Percentiles rank a stretch among this genome's conserved stretches.
Evolutionary conservation across 1,140 invertebrate species (phyloP).

Genomic region (Drosophila busckii): DNA sequence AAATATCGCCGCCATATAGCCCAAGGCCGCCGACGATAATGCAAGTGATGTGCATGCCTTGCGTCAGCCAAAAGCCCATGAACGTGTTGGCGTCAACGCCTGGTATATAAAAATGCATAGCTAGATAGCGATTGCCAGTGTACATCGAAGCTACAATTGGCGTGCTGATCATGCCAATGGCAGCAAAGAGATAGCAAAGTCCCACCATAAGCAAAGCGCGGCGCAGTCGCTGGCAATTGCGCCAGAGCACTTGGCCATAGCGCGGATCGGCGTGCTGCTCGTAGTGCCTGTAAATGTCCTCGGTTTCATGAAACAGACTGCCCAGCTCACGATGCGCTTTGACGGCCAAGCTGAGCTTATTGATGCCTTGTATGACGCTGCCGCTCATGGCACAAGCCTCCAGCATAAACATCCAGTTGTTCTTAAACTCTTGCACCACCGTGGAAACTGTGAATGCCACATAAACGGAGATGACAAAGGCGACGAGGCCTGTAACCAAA

Average conservation of each 20-base stretch:
- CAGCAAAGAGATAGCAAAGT: constrained; percentile 1
- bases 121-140: not conserved
- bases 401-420: constrained; percentile 30
- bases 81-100: constrained; percentile 27
- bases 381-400: constrained; percentile 31
- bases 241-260: constrained; percentile 7
- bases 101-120: constrained; percentile 40
- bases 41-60: not conserved
- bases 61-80: constrained; percentile 22
- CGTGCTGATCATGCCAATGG: constrained; percentile 11
- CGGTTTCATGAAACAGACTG: not conserved
- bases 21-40: constrained; percentile 27
- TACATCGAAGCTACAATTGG: not conserved
- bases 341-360: constrained; percentile 21
- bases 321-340: not conserved
- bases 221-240: constrained; percentile 5
- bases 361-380: constrained; percentile 24
- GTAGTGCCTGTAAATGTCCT: constrained; percentile 17
- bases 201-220: constrained; percentile 3
- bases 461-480: constrained; percentile 11
- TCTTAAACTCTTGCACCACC: constrained; percentile 4
- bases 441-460: constrained; percentile 23
- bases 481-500: constrained; percentile 7
- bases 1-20: constrained; percentile 39
- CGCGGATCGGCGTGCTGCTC: constrained; percentile 11